Evolutionary conservation across 1,140 invertebrate genomes (phyloP).

Genomic region (Drosophila kanapiae): DNA sequence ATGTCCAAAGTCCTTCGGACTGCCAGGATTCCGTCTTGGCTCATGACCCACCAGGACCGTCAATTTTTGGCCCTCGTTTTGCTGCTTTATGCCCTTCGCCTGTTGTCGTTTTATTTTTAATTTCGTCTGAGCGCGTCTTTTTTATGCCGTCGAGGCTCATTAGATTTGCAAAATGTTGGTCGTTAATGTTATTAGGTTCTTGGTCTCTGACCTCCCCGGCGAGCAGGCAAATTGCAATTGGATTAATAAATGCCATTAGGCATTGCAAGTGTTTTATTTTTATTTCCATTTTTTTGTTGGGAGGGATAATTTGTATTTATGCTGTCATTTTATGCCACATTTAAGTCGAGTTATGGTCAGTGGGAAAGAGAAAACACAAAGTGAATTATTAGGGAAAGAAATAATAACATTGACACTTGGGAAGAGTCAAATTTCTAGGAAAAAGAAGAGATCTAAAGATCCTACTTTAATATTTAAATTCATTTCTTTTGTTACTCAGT

Average conservation of each 20-base stretch:
- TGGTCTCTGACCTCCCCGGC: slow-evolving; percentile 25
- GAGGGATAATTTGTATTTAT: slow-evolving; percentile 69
- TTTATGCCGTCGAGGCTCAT: slow-evolving; percentile 84
- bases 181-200: slow-evolving; percentile 81
- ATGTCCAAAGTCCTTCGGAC: slow-evolving; percentile 12
- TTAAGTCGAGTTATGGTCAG: slow-evolving; percentile 59
- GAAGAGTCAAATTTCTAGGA: neutral
- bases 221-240: slow-evolving; percentile 63
- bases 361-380: slow-evolving; percentile 8
- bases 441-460: too few species aligned
- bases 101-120: slow-evolving; percentile 65
- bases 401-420: slow-evolving; percentile 13
- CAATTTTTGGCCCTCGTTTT: slow-evolving; percentile 48
- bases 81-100: slow-evolving; percentile 52
- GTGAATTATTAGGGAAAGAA: slow-evolving; percentile 6
- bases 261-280: slow-evolving; percentile 75
- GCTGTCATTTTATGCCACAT: slow-evolving; percentile 72
- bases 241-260: slow-evolving; percentile 82
- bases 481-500: too few species aligned
- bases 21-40: slow-evolving; percentile 38
- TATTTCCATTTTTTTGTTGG: slow-evolving; percentile 52
- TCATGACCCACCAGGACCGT: slow-evolving; percentile 64
- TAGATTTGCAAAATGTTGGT: slow-evolving; percentile 84
- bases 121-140: slow-evolving; percentile 67
- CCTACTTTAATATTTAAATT: neutral